phyloP scores from a whole-genome alignment of 2,888 invertebrate genomes.

The Sminthurinus aureus region DNA sequence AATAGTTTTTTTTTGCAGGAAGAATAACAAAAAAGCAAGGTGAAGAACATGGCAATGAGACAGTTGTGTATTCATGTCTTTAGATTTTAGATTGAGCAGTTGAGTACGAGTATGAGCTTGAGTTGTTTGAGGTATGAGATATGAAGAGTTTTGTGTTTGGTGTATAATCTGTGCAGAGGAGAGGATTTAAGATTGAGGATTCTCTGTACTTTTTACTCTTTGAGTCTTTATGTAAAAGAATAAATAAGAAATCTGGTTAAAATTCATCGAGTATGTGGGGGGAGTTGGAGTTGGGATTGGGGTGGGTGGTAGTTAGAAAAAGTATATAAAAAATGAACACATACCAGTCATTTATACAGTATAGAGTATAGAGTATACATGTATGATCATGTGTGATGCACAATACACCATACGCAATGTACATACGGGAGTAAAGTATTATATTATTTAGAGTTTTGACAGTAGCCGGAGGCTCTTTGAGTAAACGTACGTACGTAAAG shows the following conservation, averaged over 20 bases:
- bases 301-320: conserved; percentile 18
- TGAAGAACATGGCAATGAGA: conserved; percentile 10
- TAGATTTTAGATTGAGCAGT: conserved; percentile 28
- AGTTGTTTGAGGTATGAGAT: no score
- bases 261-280: conserved; percentile 28
- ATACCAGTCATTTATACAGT: no score
- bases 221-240: conserved; percentile 34
- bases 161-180: not conserved
- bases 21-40: not conserved
- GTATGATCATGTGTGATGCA: no score
- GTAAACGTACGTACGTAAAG: conserved; percentile 10
- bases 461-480: conserved; percentile 48
- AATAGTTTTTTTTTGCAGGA: not conserved
- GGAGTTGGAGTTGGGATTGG: no score
- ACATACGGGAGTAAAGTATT: conserved; percentile 40
- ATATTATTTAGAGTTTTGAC: conserved; percentile 59
- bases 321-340: not conserved
- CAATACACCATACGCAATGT: no score
- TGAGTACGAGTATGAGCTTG: not conserved
- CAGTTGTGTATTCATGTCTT: conserved; percentile 11
- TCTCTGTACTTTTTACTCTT: no score
- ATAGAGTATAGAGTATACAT: no score
- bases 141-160: not conserved
- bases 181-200: no score
- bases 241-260: conserved; percentile 40